Conservation (phyloP, 2,797 vertebrate genomes). For the Pelobates cultripes region DNA sequence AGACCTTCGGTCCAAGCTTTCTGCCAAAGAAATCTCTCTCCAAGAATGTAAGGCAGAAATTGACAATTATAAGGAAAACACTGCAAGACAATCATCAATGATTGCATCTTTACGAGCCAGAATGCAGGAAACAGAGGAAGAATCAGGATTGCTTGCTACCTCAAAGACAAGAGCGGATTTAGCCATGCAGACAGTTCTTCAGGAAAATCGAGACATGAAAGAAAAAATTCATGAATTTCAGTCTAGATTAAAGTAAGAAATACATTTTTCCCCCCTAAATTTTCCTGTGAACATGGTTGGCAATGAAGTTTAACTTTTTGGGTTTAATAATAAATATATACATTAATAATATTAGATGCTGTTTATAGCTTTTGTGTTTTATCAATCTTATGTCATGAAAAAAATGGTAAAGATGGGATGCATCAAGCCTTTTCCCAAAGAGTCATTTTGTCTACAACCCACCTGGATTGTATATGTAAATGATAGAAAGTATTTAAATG, state of each 20-base stretch:
- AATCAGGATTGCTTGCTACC: conserved; percentile 57
- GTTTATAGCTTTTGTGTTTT: too few relatives aligned
- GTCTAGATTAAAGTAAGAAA: conserved; percentile 71
- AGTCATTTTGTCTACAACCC: too few relatives aligned
- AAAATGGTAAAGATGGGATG: too few relatives aligned
- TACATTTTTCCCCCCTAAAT: neutral
- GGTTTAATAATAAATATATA: too few relatives aligned
- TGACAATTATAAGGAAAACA: conserved; percentile 73
- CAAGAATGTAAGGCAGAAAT: conserved; percentile 73
- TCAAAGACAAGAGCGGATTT: conserved; percentile 70
- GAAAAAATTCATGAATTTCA: conserved; percentile 64
- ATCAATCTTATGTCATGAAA: too few relatives aligned
- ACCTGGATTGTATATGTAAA: too few relatives aligned
- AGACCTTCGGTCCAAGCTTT: conserved; percentile 69
- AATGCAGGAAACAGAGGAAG: conserved; percentile 74
- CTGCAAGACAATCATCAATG: conserved; percentile 74
- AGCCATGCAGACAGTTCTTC: conserved; percentile 62
- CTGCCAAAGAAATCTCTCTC: conserved; percentile 70
- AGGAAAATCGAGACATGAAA: conserved; percentile 73
- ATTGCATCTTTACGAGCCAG: conserved; percentile 71
- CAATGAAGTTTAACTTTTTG: too few relatives aligned
- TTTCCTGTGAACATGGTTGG: too few relatives aligned
- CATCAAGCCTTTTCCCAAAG: too few relatives aligned
- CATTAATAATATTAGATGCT: too few relatives aligned
- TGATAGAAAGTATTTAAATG: too few relatives aligned